phyloP scores from a whole-genome alignment of 1,140 invertebrate species.

The Drosophila sturtevanti region DNA sequence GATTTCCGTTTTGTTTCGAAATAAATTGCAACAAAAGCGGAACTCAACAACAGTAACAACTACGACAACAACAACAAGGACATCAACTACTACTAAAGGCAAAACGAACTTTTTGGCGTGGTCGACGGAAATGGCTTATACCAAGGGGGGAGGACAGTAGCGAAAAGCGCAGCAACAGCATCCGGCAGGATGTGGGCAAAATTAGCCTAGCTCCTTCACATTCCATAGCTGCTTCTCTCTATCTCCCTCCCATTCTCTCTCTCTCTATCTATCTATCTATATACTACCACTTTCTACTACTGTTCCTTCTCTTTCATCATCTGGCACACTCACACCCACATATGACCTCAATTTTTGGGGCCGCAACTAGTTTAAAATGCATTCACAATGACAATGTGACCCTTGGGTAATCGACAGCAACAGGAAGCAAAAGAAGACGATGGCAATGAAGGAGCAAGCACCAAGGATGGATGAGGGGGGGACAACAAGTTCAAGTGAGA shows the following conservation, averaged over 20 bases:
- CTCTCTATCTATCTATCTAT: no score
- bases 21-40: conserved; percentile 68
- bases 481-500: no score
- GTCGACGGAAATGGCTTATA: conserved; percentile 8
- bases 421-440: conserved; percentile 12
- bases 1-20: conserved; percentile 79
- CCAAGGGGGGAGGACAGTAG: not conserved
- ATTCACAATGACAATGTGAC: conserved; percentile 38
- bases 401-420: conserved; percentile 21
- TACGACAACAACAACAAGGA: not conserved
- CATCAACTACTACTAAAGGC: not conserved
- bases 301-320: not conserved
- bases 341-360: conserved; percentile 49
- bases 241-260: no score
- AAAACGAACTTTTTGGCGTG: conserved; percentile 6
- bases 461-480: no score
- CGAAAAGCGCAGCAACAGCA: conserved; percentile 9
- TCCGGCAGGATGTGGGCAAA: conserved; percentile 14
- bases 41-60: conserved; percentile 5
- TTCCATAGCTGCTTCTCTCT: not conserved
- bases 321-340: not conserved
- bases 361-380: conserved; percentile 21
- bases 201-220: conserved; percentile 2
- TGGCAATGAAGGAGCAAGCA: not conserved
- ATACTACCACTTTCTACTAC: no score